Evolutionary conservation across 2,113 vertebrate genomes (phyloP).

Genomic region (Cacatua alba): DNA sequence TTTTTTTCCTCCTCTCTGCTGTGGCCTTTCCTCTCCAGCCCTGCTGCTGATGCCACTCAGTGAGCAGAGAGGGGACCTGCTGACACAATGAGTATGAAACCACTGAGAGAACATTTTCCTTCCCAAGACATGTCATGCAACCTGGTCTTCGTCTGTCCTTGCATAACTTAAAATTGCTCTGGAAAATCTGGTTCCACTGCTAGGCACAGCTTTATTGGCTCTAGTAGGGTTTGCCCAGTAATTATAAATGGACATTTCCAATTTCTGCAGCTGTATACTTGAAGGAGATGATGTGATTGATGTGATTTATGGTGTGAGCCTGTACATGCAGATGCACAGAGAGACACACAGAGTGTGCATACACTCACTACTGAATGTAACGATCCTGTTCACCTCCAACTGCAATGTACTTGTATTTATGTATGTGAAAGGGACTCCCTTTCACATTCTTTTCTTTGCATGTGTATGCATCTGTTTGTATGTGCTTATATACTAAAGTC

Average conservation of each 20-base stretch:
- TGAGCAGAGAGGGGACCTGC: background rate
- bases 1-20: background rate
- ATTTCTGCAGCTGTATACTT: background rate
- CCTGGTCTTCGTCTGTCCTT: rapidly evolving
- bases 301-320: background rate
- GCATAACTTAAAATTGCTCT: rapidly evolving
- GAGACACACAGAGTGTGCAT: background rate
- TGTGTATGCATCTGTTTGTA: rapidly evolving
- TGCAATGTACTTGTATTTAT: background rate
- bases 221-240: background rate
- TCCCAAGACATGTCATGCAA: background rate
- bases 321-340: background rate
- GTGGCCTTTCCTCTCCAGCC: background rate
- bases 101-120: background rate
- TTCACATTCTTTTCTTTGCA: background rate
- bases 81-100: background rate
- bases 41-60: background rate
- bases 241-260: background rate
- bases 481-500: background rate
- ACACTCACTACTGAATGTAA: background rate
- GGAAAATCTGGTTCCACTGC: background rate
- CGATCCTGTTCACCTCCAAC: background rate
- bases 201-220: background rate
- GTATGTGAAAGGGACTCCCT: background rate
- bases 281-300: background rate